A percentile compares a stretch with the other conserved stretches of the same genome.
phyloP scores from a whole-genome alignment of 2,113 vertebrate genomes.

The Chionomys nivalis region DNA sequence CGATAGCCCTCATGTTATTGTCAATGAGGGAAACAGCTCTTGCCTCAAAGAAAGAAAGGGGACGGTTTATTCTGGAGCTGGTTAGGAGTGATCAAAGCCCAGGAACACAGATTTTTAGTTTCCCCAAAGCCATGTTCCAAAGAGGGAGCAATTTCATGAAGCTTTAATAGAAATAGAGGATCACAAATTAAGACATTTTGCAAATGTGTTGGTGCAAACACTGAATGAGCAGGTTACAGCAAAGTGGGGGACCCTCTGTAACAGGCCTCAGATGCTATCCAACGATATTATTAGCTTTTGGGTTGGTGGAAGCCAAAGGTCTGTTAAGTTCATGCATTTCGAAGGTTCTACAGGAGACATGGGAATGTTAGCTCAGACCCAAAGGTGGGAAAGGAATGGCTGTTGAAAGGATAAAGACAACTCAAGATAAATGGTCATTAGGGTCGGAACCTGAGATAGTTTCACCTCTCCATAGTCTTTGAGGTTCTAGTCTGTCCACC shows the following conservation, averaged over 20 bases:
- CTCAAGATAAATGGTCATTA: neutral
- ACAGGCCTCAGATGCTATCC: too few relatives aligned
- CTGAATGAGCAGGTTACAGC: neutral
- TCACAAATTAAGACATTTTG: neutral
- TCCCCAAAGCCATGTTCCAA: neutral
- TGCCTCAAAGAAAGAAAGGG: neutral
- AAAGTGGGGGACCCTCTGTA: neutral
- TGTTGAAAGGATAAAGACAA: too few relatives aligned
- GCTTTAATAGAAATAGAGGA: neutral
- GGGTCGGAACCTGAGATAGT: too few relatives aligned
- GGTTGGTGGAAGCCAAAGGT: neutral
- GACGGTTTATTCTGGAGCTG: neutral
- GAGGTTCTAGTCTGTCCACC: neutral
- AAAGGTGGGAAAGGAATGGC: neutral
- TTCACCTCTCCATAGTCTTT: neutral
- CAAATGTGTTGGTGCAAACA: neutral
- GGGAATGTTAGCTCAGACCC: neutral
- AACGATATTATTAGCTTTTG: neutral
- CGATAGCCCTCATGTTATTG: neutral
- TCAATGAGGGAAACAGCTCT: neutral
- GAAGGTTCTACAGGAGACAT: neutral
- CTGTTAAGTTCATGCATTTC: too few relatives aligned
- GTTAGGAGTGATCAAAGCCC: neutral
- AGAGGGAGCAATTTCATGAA: neutral
- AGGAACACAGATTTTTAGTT: neutral